A percentile compares a stretch with the other conserved stretches of the same genome.
Conservation (phyloP, 2,113 vertebrate species). For the Uria aalge region DNA sequence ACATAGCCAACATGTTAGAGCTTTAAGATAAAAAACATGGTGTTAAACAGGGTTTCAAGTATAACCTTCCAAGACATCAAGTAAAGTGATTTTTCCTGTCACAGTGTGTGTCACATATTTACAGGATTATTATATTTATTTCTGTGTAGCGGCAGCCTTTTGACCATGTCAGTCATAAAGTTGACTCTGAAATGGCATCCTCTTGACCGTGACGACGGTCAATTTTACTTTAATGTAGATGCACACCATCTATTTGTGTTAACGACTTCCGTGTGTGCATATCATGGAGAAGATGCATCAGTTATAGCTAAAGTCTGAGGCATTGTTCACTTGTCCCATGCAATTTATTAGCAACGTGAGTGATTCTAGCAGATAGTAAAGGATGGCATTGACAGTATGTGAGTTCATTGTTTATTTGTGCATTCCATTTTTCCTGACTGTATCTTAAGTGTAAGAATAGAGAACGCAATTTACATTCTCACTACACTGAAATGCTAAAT, state of each 20-base stretch:
- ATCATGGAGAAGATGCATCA: background rate
- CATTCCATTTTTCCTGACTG: background rate
- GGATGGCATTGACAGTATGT: accelerated
- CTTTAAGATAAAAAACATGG: background rate
- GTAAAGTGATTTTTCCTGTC: background rate
- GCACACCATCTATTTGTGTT: background rate
- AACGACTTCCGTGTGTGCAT: background rate
- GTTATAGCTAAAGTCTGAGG: background rate
- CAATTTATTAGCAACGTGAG: background rate
- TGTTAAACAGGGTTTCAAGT: background rate
- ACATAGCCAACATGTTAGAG: background rate
- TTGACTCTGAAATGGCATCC: background rate
- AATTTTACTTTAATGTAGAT: background rate
- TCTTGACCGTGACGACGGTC: background rate
- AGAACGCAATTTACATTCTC: background rate
- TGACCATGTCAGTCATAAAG: background rate
- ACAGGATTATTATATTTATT: background rate
- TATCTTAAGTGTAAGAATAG: background rate
- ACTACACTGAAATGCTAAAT: background rate
- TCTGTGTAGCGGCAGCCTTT: background rate
- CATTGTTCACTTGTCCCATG: background rate
- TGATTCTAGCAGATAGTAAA: background rate
- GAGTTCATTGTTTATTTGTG: background rate
- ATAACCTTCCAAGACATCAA: background rate
- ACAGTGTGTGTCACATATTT: background rate